Evolutionary conservation across 2,113 vertebrate species (phyloP), one percentile per base, ranked within the genome.

Genomic region (Plecturocebus donacophilus): DNA sequence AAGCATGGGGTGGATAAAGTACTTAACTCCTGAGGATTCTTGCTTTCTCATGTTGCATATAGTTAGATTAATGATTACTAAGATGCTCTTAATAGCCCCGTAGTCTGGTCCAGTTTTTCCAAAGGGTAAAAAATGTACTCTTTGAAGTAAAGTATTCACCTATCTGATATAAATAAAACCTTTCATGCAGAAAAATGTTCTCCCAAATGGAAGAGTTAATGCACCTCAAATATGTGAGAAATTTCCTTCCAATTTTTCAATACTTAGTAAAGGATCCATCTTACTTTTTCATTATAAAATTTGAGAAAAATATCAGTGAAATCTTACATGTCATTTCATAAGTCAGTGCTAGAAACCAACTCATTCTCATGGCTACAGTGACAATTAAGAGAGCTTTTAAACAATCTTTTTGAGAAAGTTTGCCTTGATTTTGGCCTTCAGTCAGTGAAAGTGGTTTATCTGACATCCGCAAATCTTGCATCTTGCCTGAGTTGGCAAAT

Each of bases 131-230:
- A 64, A 93, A 77, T 42, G 11, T 68, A 68, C 76, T 82, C 96
- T 98, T 97, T 96, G 76, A 98, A 87, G 90, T 86, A 87, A 86
- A 90, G 61, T 95, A 66, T 75, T 95, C 52, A 96, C 94, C 83
- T 96, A 90, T 54, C 54, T 85, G 89, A 95, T 94, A 88, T 52
- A 91, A 90, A 97, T 91, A 91, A 81, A 96, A 86, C 6, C 35
- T 90, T 91, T 92, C 66, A 95, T n/a, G 47, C 45, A 95, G 47
- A 88, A 96, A 95, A 95, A 71, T 87, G 49, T 94, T 89, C 90
- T 79, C 76, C 70, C 42, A 92, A 90, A 82, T 96, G 89, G 81
- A 88, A 98, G 52, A 88, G 75, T 56, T 94, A 97, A 95, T 66
- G 70, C 6, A 83, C 86, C 75, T 94, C 84, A 91, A 90, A 89